Base-by-base conservation (phyloP, 1,140 invertebrate genomes). In the Oedothorax gibbosus region DNA sequence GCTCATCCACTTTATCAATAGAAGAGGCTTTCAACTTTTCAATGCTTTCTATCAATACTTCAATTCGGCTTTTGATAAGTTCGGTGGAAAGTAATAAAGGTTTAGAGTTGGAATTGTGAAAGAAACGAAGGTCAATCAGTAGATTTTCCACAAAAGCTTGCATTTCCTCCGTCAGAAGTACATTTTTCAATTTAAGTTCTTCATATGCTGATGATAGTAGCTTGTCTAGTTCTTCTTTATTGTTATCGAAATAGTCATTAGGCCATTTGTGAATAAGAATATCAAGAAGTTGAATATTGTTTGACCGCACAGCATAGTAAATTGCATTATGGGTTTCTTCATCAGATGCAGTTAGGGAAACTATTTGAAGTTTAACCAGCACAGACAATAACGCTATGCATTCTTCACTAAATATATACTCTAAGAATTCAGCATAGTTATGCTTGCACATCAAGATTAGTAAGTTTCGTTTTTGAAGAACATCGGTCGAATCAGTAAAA, bases 231-330 rank as follows among this genome's bases (percentile, higher is more conserved):
- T 81, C 14, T 53, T 69, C 60, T 12, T 11, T 7, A 14, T 69
- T 35, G 4, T n/a, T 69, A 1, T 53, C 7, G n/a, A 82, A 82
- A 57, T 82, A 75, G 18, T 50, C 14, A 7, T 35, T 11, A 4
- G 12, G 50, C 65, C 79, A 69, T 35, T 81, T 81, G 1, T 53
- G 5, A 21, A 69, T n/a, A 1, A 81, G 65, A n/a, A 60, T 53
- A 6, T 54, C 20, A 7, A 81, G 49, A 49, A 81, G 65, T 10
- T 53, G 35, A 11, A 15, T 15, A 15, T 72, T 69, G 15, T 54
- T 60, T 3, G 79, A 81, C 9, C 65, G 50, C 14, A 81, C 69
- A n/a, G 79, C 65, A 64, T 81, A 81, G 49, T 77, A 77, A 77
- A 77, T 64, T 3, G 75, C 57, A 54, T 73, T 69, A 49, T 81